phyloP scores from a whole-genome alignment of 2,113 vertebrate species.

The Edolisoma coerulescens region DNA sequence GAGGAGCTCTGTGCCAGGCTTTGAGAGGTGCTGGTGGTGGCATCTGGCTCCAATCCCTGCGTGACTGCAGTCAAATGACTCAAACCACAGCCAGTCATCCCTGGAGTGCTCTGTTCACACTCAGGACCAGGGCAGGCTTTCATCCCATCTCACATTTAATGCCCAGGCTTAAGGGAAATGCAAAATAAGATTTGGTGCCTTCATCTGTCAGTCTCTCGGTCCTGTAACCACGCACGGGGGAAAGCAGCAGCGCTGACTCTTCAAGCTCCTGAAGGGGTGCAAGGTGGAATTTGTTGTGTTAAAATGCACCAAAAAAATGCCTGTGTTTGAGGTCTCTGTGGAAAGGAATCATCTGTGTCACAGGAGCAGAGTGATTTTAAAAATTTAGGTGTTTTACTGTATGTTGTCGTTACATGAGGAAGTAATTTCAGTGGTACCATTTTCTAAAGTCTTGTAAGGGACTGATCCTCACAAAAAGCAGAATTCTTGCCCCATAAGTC shows the following conservation, averaged over 20 bases:
- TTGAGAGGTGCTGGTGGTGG: background rate
- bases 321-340: no score
- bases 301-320: background rate
- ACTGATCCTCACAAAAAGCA: background rate
- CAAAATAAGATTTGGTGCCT: background rate
- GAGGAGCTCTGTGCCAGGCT: background rate
- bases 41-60: background rate
- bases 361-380: background rate
- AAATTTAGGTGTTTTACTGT: background rate
- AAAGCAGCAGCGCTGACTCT: background rate
- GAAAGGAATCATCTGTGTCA: rapidly evolving
- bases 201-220: background rate
- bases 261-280: background rate
- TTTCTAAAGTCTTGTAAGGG: background rate
- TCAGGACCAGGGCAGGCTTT: rapidly evolving
- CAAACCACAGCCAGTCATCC: background rate
- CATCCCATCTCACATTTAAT: background rate
- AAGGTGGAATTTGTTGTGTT: background rate
- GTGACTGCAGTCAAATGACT: background rate
- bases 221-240: background rate
- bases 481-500: rapidly evolving
- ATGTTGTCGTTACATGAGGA: rapidly evolving
- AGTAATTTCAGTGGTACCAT: background rate
- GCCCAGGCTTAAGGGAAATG: background rate
- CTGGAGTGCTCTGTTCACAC: background rate